Base-by-base conservation (phyloP, 2,113 vertebrate species). In the Cyrtonyx montezumae region DNA sequence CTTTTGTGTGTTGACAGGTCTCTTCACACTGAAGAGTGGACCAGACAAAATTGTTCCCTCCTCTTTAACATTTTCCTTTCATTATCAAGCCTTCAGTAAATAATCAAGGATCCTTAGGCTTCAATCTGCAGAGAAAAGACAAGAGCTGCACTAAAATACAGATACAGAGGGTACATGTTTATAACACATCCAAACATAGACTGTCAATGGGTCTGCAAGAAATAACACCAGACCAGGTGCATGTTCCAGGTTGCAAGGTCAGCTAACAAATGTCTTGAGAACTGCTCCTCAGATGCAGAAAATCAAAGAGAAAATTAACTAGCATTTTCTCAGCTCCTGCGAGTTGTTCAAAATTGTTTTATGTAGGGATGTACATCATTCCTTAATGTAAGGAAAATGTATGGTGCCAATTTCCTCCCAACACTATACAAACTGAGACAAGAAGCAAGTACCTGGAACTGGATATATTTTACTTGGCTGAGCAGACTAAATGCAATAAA, bases 401-500 rank as follows among this genome's bases (percentile, higher is more conserved):
- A 13, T 67, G 55, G 34, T 80, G 67, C 87, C 92, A 89, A 87
- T 91, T 92, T 94, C 76, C 37, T 88, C 63, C 90, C 45, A 75
- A 84, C 77, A 22, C 51, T 59, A 32, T 26, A 90, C 68, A 95
- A 93, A 95, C 69, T 62, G 56, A 91, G 69, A 93, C 56, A 91
- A 83, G 82, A 91, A 84, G 51, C 53, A 94, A 91, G 79, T 90
- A 95, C 43, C 73, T 94, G 87, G 65, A 95, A 83, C 87, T 73
- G 88, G 65, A 91, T 75, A 91, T 86, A 76, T 95, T 80, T 93
- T 91, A 87, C 68, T 85, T 96, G 87, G 13, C 76, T 86, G 79
- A 91, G 85, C 61, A 76, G 40, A 58, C 56, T 91, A 91, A 93
- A 84, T 73, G 51, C 36, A 95, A 76, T 95, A 93, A 95, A 94